These are phyloP conservation scores for Melierax canorus DNA, from an alignment of 2,113 vertebrate genomes.

Conservation along the genomic window DNA sequence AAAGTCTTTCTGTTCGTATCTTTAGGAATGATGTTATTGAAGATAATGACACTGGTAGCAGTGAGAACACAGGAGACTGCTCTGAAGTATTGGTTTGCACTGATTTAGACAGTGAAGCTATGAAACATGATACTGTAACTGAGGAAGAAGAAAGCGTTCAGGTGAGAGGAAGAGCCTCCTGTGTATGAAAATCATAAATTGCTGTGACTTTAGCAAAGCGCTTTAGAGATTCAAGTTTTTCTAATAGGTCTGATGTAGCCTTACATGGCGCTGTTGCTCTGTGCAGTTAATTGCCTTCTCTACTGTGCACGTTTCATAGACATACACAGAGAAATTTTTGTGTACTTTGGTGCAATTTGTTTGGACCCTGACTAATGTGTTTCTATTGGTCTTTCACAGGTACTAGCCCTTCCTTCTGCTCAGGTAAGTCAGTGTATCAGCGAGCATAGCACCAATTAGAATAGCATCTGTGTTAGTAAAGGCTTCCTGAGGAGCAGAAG, in stretches of 20 bases:
- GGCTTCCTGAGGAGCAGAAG: not conserved
- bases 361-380: not conserved
- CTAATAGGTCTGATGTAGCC: not conserved
- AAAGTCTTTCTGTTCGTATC: not conserved
- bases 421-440: not conserved
- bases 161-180: constrained; percentile 62
- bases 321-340: rapidly evolving
- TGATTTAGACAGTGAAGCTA: constrained; percentile 69
- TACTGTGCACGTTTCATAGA: rapidly evolving
- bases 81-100: constrained; percentile 71
- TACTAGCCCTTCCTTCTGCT: constrained; percentile 36
- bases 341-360: not conserved
- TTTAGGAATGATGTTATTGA: constrained; percentile 73
- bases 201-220: not conserved
- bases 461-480: not conserved
- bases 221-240: not conserved
- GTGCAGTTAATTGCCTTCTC: not conserved
- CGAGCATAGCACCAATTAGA: not conserved
- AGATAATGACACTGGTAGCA: constrained; percentile 69
- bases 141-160: constrained; percentile 73
- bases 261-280: not conserved
- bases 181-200: not conserved
- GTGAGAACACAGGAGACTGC: constrained; percentile 62
- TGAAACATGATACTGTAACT: constrained; percentile 67
- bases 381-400: not conserved